Evolutionary conservation across 2,113 vertebrate species (phyloP), one percentile per base, ranked within the genome.

Genomic region (Neomonachus schauinslandi): DNA sequence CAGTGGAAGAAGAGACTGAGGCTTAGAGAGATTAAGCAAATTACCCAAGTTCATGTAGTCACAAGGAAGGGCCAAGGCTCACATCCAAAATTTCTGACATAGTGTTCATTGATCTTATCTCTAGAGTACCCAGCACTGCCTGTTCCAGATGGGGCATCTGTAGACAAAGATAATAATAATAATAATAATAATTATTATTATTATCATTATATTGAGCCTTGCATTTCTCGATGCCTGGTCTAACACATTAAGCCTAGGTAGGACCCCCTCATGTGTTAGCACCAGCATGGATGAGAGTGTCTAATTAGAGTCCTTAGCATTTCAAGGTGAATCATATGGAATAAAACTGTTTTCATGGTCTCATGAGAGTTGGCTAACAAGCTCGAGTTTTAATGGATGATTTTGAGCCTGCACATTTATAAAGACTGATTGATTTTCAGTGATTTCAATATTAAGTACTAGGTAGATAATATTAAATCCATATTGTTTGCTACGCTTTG

Each of bases 391-490:
- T 46, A 95, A 36, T 57, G 39, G 39, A 53, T 89, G 33, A 65
- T 80, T 92, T 77, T 93, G 80, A 90, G n/a, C 61, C 42, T 93
- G 83, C 53, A 67, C 28, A 53, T 74, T 97, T 95, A 61, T 53
- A 92, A 92, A 91, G 18, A 59, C 71, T 24, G 69, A 93, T 71
- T 85, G 22, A 86, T 77, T 77, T 83, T 95, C 69, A 94, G 67
- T 91, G 21, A 83, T 91, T 95, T 93, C 85, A 92, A 74, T 95
- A 55, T 95, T 81, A 69, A 61, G 77, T 87, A 69, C 69, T 57
- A 72, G 31, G 36, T 51, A 49, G 36, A 51, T 93, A 63, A 33
- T 86, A 90, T 87, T 88, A 57, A 42, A 21, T 24, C 21, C 71
- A 24, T 72, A 42, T 13, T 24, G 36, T 39, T 92, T 94, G 49